Evolutionary conservation across 2,113 vertebrate genomes (phyloP).

Genomic region (Hippotragus niger): DNA sequence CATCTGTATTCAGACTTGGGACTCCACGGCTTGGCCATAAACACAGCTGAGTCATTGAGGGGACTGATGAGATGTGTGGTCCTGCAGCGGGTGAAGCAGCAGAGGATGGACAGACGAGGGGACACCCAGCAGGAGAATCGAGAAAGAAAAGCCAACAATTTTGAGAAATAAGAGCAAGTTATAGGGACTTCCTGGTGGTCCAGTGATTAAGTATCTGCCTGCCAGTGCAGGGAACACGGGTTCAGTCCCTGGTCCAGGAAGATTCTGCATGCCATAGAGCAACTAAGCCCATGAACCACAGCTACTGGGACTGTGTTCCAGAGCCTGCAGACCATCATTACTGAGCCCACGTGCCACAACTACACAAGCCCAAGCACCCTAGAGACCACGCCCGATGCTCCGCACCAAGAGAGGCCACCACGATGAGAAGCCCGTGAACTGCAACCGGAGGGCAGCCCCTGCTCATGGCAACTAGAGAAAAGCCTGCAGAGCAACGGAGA

Average conservation of each 20-base stretch:
- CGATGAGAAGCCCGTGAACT: accelerated
- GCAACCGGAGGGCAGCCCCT: not conserved
- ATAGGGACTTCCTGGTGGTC: not conserved
- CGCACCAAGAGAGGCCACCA: not conserved
- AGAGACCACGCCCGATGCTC: not conserved
- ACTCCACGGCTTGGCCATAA: not conserved
- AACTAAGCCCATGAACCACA: not conserved
- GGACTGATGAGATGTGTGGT: not conserved
- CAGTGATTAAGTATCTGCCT: not conserved
- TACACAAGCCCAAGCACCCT: not conserved
- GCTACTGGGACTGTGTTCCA: not conserved
- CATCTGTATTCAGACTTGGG: not conserved
- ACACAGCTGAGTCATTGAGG: not conserved
- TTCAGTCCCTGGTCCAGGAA: not conserved
- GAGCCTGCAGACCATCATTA: not conserved
- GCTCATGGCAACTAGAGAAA: not conserved
- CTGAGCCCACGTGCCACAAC: not conserved
- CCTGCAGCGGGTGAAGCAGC: not conserved
- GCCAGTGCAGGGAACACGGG: not conserved
- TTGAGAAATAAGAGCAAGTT: not conserved
- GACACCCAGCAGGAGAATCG: not conserved
- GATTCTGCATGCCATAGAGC: not conserved
- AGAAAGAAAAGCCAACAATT: not conserved
- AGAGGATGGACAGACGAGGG: not conserved
- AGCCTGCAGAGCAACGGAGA: not conserved